Conservation (phyloP, 2,113 vertebrate species). For the Benitochromis conjunctus region DNA sequence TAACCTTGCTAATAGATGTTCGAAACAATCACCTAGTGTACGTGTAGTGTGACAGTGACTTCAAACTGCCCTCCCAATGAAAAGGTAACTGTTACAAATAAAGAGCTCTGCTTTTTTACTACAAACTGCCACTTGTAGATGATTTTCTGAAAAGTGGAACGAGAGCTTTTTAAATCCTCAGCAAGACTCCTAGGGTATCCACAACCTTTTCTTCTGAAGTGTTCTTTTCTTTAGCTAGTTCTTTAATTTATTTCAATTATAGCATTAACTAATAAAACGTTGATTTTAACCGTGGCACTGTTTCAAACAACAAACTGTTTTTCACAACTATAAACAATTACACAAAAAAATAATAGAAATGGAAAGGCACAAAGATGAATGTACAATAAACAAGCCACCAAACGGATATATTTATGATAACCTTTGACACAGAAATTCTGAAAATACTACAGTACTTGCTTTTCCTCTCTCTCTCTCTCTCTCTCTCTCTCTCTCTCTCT, state of each 20-base stretch:
- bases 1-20: not conserved
- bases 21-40: not conserved
- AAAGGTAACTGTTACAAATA: not conserved
- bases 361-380: not conserved
- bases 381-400: not conserved
- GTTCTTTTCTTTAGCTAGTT: not conserved
- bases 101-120: not conserved
- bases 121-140: not conserved
- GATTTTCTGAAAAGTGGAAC: not conserved
- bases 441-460: not conserved
- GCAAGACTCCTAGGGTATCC: not conserved
- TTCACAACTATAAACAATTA: not conserved
- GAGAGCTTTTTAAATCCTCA: not conserved
- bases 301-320: not conserved
- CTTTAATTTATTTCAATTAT: not conserved
- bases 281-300: accelerated
- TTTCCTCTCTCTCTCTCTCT: not conserved
- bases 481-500: too few species aligned
- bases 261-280: accelerated
- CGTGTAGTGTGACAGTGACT: not conserved
- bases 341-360: not conserved
- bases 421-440: not conserved
- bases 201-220: not conserved
- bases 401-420: not conserved
- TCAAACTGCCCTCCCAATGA: not conserved